A percentile compares a stretch with the other conserved stretches of the same genome.
Conservation (phyloP, 2,113 vertebrate species). For the Pygathrix nemaeus region DNA sequence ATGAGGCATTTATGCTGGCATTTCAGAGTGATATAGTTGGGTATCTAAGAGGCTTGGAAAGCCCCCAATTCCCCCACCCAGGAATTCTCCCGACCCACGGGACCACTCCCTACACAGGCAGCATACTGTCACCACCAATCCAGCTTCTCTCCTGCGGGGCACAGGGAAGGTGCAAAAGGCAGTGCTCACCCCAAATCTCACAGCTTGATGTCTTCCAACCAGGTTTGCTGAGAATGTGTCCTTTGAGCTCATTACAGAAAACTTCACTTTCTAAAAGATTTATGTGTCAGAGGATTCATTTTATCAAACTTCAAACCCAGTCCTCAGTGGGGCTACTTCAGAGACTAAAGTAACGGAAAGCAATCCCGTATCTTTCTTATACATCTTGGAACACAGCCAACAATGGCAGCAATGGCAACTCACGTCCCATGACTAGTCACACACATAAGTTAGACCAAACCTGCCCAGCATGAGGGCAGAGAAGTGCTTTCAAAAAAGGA, state of each 20-base stretch:
- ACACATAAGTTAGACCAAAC: not conserved
- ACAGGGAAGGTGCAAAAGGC: not conserved
- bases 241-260: not conserved
- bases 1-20: no score
- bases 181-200: not conserved
- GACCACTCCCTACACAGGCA: not conserved
- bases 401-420: not conserved
- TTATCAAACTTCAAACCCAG: not conserved
- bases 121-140: not conserved
- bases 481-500: not conserved
- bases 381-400: not conserved
- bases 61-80: not conserved
- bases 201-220: not conserved
- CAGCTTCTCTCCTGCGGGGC: not conserved
- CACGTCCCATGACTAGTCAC: no score
- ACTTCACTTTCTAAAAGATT: not conserved
- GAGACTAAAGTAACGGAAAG: not conserved
- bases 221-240: not conserved
- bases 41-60: not conserved
- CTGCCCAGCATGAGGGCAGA: fast-evolving
- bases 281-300: not conserved
- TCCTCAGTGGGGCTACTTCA: not conserved
- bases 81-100: not conserved
- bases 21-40: not conserved
- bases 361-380: not conserved